Percentiles rank a stretch among this genome's conserved stretches.
Evolutionary conservation across 2,113 vertebrate species (phyloP).

Genomic region (Clarias magur): DNA sequence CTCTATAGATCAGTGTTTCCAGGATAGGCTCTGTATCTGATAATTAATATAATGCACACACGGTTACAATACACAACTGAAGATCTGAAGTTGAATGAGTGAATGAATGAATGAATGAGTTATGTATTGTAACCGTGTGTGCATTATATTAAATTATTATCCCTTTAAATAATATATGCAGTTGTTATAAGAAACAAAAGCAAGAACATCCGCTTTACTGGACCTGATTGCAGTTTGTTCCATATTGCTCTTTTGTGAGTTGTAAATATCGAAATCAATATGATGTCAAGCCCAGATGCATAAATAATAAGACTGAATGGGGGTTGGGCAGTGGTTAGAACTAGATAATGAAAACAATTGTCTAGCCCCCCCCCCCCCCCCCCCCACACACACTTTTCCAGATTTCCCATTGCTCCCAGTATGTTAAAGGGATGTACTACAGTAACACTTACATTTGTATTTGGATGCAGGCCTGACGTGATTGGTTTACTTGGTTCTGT

Average conservation of each 20-base stretch:
- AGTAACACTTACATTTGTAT: neutral
- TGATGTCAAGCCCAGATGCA: neutral
- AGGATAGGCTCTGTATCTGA: neutral
- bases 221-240: constrained; percentile 1
- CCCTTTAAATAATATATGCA: constrained; percentile 5
- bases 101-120: neutral
- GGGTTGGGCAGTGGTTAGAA: constrained; percentile 20
- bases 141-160: neutral
- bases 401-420: neutral
- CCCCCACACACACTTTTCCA: neutral
- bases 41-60: no score
- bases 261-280: constrained; percentile 32
- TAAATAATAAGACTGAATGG: constrained; percentile 16
- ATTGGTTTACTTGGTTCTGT: neutral
- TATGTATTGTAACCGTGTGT: neutral
- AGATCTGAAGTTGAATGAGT: neutral
- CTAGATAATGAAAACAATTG: constrained; percentile 26
- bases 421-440: neutral
- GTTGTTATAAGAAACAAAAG: neutral
- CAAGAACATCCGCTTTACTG: constrained; percentile 5
- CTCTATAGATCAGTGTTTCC: neutral
- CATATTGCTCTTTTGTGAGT: constrained; percentile 15
- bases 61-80: neutral
- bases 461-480: neutral
- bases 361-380: neutral